Conservation (phyloP, 2,888 invertebrate genomes). For the Nephrotoma guestfalica region DNA sequence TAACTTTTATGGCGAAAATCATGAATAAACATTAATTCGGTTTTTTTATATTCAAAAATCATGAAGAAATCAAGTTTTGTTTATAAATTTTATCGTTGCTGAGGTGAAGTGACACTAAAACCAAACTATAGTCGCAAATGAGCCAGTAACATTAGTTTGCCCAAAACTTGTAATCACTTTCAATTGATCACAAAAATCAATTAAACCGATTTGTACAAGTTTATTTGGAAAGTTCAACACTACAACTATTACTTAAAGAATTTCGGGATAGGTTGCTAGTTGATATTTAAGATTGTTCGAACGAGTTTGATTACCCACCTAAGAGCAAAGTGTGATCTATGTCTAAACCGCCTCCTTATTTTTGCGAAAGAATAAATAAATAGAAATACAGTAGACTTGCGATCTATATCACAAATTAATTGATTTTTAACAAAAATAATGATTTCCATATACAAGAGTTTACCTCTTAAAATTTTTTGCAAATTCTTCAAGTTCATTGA, state of each 20-base stretch:
- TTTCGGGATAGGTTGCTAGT: background rate
- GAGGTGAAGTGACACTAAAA: background rate
- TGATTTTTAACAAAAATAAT: no score
- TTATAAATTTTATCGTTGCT: background rate
- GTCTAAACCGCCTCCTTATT: no score
- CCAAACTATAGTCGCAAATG: no score
- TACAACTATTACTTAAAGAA: background rate
- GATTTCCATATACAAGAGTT: no score
- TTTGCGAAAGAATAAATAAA: no score
- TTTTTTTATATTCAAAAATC: background rate
- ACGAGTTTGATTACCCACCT: background rate
- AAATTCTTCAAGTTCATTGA: no score
- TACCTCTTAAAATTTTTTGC: no score
- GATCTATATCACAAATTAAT: no score
- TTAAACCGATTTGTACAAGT: background rate
- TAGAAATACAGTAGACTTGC: no score
- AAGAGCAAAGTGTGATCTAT: background rate
- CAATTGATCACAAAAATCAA: background rate
- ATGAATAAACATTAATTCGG: background rate
- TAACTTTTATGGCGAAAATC: background rate
- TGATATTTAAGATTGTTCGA: background rate
- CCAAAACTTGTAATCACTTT: background rate
- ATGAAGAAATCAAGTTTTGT: background rate
- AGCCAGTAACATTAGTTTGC: background rate
- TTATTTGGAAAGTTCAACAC: background rate